Evolutionary conservation across 2,113 vertebrate species (phyloP).

Genomic region (Myotis brandtii): DNA sequence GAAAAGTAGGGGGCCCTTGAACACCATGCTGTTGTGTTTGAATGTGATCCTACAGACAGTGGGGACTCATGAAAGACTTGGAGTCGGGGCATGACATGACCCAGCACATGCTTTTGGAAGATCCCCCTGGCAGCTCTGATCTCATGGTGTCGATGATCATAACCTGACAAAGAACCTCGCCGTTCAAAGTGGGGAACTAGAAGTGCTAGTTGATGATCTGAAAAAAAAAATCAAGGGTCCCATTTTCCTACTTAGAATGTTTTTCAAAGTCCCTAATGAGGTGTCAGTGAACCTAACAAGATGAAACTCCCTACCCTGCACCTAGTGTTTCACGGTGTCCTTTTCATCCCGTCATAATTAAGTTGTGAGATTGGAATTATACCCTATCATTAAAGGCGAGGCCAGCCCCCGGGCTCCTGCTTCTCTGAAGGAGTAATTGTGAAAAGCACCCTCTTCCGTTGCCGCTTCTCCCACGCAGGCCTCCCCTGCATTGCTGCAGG

Average conservation of each 20-base stretch:
- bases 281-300: conserved; percentile 81
- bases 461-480: background rate
- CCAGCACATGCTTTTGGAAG: background rate
- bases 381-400: conserved; percentile 73
- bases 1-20: background rate
- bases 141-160: background rate
- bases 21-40: background rate
- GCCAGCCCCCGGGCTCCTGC: conserved; percentile 10
- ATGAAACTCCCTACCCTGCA: conserved; percentile 74
- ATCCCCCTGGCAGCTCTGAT: background rate
- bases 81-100: background rate
- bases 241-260: conserved; percentile 80
- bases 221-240: conserved; percentile 63
- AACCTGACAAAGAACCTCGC: conserved; percentile 10
- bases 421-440: background rate
- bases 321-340: conserved; percentile 78
- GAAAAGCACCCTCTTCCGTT: background rate
- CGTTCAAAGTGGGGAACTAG: background rate
- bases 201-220: conserved; percentile 57
- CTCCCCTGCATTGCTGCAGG: background rate
- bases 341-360: conserved; percentile 82
- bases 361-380: conserved; percentile 81
- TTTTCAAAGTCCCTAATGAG: conserved; percentile 83
- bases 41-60: fast-evolving
- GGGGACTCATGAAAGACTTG: background rate